These are phyloP conservation scores for Steromphala cineraria DNA, from an alignment of 2,888 invertebrate genomes.

Conservation along the genomic window DNA sequence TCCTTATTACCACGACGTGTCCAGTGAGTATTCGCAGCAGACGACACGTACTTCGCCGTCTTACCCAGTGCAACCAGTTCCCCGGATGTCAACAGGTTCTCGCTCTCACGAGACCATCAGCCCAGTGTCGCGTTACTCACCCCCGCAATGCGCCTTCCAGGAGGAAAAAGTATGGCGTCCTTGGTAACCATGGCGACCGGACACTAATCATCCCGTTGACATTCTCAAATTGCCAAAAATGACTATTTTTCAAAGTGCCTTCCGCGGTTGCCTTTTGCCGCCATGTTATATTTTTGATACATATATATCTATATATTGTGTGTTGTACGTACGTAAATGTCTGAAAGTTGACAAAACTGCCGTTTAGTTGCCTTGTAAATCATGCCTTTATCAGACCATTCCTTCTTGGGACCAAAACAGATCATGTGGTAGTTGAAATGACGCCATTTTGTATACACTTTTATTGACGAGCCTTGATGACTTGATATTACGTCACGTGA, in stretches of 20 bases:
- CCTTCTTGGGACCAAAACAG: too few relatives aligned
- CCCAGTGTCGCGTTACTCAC: neutral
- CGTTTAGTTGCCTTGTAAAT: neutral
- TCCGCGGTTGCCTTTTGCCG: neutral
- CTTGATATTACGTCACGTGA: too few relatives aligned
- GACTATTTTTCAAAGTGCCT: slow-evolving; percentile 14
- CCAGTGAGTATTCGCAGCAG: neutral
- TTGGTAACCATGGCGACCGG: slow-evolving; percentile 16
- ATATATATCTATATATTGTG: neutral
- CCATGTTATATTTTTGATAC: slow-evolving; percentile 3
- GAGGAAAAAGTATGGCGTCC: slow-evolving; percentile 28
- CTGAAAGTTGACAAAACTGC: neutral
- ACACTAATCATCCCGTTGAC: neutral
- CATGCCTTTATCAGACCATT: too few relatives aligned
- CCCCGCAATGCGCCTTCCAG: slow-evolving; percentile 20
- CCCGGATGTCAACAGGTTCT: neutral
- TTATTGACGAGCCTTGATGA: too few relatives aligned
- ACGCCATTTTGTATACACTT: too few relatives aligned
- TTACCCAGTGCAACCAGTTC: neutral
- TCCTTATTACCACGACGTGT: neutral
- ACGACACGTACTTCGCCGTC: neutral
- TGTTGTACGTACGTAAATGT: neutral
- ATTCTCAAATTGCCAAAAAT: neutral
- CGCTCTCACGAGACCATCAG: neutral
- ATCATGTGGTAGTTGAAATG: too few relatives aligned